Percentiles rank a stretch among this genome's conserved stretches.
Conservation (phyloP, 2,113 vertebrate genomes). For the Chinchilla lanigera region DNA sequence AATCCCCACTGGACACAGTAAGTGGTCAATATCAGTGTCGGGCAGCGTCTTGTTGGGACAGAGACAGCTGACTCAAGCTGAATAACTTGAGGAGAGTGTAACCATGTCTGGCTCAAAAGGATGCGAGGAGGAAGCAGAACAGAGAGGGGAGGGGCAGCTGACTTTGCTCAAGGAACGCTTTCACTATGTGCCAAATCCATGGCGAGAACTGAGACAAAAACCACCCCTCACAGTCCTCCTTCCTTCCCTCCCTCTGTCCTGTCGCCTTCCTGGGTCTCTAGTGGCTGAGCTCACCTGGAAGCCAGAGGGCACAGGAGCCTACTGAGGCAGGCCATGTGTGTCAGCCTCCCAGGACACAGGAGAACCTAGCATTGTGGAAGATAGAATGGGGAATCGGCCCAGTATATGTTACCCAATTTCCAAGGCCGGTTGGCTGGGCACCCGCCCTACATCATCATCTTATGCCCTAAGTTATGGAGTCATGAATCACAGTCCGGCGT, state of each 20-base stretch:
- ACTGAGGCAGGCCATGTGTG: fast-evolving
- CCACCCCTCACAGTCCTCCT: not conserved
- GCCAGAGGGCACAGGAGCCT: not conserved
- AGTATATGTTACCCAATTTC: not conserved
- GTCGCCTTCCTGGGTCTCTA: not conserved
- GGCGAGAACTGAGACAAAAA: not conserved
- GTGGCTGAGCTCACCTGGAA: not conserved
- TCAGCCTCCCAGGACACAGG: not conserved
- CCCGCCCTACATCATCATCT: not conserved
- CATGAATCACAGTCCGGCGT: not conserved
- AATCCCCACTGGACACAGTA: not conserved
- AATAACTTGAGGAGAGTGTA: not conserved
- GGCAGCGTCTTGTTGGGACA: not conserved
- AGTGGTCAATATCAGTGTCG: not conserved
- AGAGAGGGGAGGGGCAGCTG: not conserved
- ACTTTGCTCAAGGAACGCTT: not conserved
- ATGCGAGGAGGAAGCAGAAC: not conserved
- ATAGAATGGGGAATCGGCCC: not conserved
- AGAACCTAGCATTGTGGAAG: not conserved
- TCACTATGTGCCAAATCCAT: not conserved
- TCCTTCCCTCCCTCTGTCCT: not conserved
- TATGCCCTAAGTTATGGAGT: not conserved
- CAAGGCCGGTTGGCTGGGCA: not conserved
- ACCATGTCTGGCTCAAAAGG: not conserved
- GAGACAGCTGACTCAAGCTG: not conserved